Evolutionary conservation across 2,113 vertebrate species (phyloP).

Genomic region (Muntiacus reevesi): DNA sequence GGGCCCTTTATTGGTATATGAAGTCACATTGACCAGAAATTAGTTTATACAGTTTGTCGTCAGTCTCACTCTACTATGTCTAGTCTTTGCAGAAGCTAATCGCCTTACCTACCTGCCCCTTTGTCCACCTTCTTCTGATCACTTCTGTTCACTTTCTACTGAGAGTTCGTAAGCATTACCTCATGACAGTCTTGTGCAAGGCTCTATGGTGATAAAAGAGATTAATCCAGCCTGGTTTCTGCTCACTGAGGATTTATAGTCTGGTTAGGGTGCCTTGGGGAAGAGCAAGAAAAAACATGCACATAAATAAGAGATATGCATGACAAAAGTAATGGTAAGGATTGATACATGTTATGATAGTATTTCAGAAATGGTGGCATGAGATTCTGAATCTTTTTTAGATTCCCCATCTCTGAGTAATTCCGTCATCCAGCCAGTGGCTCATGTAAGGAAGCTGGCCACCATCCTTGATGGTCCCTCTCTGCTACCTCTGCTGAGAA

Average conservation of each 20-base stretch:
- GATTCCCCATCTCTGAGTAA: background rate
- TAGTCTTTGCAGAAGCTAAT: background rate
- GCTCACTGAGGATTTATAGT: background rate
- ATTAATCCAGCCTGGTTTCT: background rate
- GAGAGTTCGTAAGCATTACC: background rate
- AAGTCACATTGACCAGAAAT: background rate
- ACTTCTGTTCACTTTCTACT: background rate
- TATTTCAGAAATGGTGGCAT: background rate
- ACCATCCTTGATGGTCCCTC: background rate
- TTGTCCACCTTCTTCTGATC: background rate
- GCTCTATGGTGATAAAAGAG: background rate
- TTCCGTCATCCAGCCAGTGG: background rate
- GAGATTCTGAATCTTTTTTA: background rate
- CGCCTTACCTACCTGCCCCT: background rate
- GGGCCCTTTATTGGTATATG: background rate
- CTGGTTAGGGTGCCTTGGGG: background rate
- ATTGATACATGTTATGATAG: background rate
- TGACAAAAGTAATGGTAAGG: background rate
- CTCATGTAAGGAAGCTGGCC: background rate
- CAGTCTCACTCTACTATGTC: background rate
- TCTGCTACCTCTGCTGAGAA: background rate
- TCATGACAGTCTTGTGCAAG: background rate
- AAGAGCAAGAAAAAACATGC: background rate
- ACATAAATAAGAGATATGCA: background rate
- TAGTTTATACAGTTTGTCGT: background rate